phyloP scores from a whole-genome alignment of 2,797 vertebrate species.

The Vireo griseus region DNA sequence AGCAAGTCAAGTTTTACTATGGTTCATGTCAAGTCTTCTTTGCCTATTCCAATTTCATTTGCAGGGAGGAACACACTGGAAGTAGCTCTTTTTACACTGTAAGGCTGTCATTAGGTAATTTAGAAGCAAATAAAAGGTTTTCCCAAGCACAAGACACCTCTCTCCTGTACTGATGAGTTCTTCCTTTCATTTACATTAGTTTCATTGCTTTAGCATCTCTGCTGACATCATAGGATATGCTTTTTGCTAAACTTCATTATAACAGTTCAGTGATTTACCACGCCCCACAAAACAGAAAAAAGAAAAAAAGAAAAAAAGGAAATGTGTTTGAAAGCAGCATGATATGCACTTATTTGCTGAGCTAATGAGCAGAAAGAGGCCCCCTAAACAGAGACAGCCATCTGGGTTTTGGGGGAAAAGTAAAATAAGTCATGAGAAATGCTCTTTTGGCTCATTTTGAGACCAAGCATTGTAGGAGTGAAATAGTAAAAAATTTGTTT shows the following conservation, averaged over 20 bases:
- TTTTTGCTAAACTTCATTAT: background rate
- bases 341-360: background rate
- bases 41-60: background rate
- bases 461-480: background rate
- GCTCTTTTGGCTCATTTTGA: background rate
- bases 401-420: background rate
- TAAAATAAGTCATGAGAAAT: background rate
- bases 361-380: background rate
- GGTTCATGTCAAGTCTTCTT: background rate
- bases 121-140: background rate
- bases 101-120: background rate
- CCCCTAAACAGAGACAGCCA: background rate
- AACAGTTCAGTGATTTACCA: background rate
- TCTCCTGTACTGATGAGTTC: background rate
- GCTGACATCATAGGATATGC: background rate
- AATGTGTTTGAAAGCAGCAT: background rate
- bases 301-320: too few species aligned
- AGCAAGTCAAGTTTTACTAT: background rate
- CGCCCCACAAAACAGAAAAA: accelerated
- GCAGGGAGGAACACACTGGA: background rate
- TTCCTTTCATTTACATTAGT: background rate
- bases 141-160: background rate
- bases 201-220: background rate
- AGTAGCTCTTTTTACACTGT: background rate
- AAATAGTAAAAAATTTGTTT: background rate